Conservation (phyloP, 2,888 invertebrate genomes). For the Punctoribates punctum region DNA sequence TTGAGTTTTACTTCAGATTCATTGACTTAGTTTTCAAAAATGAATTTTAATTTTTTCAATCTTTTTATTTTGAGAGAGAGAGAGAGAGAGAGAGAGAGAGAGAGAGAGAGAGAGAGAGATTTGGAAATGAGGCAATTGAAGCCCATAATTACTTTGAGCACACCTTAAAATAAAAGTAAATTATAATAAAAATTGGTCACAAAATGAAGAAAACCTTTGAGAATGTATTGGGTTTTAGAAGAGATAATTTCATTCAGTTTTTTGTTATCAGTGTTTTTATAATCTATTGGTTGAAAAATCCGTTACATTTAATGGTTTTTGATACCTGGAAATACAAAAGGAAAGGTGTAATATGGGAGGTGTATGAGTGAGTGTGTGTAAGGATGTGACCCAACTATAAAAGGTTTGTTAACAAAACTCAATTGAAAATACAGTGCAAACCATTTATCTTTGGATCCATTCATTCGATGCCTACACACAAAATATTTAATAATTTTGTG, state of each 20-base stretch:
- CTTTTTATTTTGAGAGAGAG: not conserved
- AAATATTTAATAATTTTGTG: no score
- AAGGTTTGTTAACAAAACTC: not conserved
- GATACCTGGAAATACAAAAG: not conserved
- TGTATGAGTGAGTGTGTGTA: not conserved
- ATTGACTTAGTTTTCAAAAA: not conserved
- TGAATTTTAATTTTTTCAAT: not conserved
- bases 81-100: not conserved
- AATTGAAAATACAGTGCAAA: not conserved
- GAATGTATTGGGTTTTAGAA: not conserved
- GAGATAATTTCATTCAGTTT: not conserved
- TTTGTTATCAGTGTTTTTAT: not conserved
- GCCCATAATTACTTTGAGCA: not conserved
- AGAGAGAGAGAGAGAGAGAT: not conserved
- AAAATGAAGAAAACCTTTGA: not conserved
- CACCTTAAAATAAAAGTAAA: not conserved
- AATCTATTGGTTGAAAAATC: not conserved
- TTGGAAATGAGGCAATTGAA: not conserved
- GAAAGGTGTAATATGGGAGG: conserved; percentile 17
- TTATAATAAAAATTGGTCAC: not conserved
- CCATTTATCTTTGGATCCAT: conserved; percentile 2
- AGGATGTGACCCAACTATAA: conserved; percentile 10
- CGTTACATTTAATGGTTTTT: not conserved
- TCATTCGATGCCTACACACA: not conserved
- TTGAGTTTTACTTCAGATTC: not conserved